A percentile compares a stretch with the other conserved stretches of the same genome.
Conservation (phyloP, 1,140 invertebrate genomes). For the Drosophila sp. region DNA sequence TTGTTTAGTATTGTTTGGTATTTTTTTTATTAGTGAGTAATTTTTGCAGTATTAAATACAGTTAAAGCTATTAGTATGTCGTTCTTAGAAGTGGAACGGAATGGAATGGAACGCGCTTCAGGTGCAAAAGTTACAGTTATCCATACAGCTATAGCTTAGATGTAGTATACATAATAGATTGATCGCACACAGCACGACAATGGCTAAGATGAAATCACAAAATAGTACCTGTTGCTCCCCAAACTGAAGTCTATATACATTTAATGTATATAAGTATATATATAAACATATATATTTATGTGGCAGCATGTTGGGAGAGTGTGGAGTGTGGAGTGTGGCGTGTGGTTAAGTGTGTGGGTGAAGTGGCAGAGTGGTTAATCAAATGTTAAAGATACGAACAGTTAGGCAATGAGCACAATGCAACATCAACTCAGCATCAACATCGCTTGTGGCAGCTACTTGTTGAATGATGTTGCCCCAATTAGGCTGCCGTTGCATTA, state of each 20-base stretch:
- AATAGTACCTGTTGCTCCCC: conserved; percentile 89
- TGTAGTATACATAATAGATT: conserved; percentile 88
- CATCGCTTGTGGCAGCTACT: conserved; percentile 53
- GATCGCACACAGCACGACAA: conserved; percentile 87
- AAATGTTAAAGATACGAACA: conserved; percentile 42
- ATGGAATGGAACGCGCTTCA: conserved; percentile 35
- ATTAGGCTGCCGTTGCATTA: conserved; percentile 66
- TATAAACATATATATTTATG: conserved; percentile 3
- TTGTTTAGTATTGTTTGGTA: conserved; percentile 6
- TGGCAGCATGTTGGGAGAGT: conserved; percentile 28
- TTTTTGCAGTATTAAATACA: conserved; percentile 18
- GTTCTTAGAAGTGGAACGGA: neutral
- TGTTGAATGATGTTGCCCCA: conserved; percentile 63
- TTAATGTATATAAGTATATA: neutral
- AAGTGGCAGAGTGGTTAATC: conserved; percentile 35
- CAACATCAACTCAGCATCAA: conserved; percentile 12
- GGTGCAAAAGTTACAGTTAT: conserved; percentile 74
- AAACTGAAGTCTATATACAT: conserved; percentile 87
- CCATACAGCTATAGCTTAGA: conserved; percentile 84
- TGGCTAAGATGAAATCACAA: conserved; percentile 88
- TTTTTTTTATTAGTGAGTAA: conserved; percentile 6
- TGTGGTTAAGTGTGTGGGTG: conserved; percentile 22
- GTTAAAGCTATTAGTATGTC: conserved; percentile 27
- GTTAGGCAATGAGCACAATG: conserved; percentile 47
- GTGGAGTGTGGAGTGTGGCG: conserved; percentile 5